These are phyloP conservation scores for Agonopterix alstromeriana DNA, from an alignment of 2,888 invertebrate species.

Conservation along the genomic window DNA sequence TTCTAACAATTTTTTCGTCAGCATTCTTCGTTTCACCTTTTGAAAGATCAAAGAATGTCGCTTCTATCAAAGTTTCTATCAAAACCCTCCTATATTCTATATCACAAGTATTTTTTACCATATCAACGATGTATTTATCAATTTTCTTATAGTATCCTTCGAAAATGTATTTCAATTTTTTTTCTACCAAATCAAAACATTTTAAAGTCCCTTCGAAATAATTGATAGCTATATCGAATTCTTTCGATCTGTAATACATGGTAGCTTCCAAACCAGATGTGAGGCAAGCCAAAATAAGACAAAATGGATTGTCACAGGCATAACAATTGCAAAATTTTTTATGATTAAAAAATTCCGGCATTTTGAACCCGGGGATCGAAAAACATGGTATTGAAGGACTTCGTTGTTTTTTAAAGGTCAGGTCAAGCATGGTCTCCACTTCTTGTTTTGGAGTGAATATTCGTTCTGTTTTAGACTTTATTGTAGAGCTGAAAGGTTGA, in stretches of 20 bases:
- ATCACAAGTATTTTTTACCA: slow-evolving; percentile 16
- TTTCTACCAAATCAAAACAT: slow-evolving; percentile 26
- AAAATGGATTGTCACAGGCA: slow-evolving; percentile 33
- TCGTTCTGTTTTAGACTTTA: slow-evolving; percentile 6
- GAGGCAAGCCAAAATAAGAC: slow-evolving; percentile 27
- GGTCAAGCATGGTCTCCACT: slow-evolving; percentile 49
- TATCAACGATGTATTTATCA: slow-evolving; percentile 30
- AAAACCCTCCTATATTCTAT: slow-evolving; percentile 27
- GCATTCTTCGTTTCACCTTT: slow-evolving; percentile 25
- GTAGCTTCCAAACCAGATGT: slow-evolving; percentile 39
- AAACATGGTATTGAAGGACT: slow-evolving; percentile 34
- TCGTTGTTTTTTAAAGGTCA: slow-evolving; percentile 27
- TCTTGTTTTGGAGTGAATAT: slow-evolving; percentile 31
- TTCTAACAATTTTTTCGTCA: slow-evolving; percentile 38
- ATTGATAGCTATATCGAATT: slow-evolving; percentile 41
- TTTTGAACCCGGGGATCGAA: slow-evolving; percentile 29
- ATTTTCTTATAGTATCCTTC: slow-evolving; percentile 15
- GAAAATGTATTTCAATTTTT: slow-evolving; percentile 23
- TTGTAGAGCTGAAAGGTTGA: slow-evolving; percentile 1
- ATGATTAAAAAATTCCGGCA: slow-evolving; percentile 42
- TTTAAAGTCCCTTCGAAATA: slow-evolving; percentile 43
- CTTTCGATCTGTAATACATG: slow-evolving; percentile 42
- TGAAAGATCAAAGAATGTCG: slow-evolving; percentile 43
- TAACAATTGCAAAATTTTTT: slow-evolving; percentile 33
- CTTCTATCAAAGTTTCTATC: slow-evolving; percentile 41